Conservation (phyloP, 2,113 vertebrate genomes). For the Coreoperca whiteheadi region DNA sequence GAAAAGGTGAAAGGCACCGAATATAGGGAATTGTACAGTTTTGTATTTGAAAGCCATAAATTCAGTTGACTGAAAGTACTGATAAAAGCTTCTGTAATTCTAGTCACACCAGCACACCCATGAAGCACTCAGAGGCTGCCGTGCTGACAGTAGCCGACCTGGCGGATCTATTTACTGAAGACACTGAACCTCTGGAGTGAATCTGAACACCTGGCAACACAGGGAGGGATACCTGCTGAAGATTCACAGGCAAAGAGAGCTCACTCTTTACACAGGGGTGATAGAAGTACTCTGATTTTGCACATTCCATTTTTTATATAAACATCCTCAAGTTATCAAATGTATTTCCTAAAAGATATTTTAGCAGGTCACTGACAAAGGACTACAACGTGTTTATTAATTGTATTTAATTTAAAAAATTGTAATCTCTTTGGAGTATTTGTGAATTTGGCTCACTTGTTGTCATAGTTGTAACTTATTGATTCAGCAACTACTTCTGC, state of each 20-base stretch:
- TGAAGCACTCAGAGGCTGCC: slow-evolving; percentile 95
- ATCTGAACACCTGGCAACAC: not conserved
- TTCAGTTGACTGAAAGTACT: not conserved
- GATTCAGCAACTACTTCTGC: slow-evolving; percentile 4
- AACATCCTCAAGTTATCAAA: slow-evolving; percentile 5
- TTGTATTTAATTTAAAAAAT: slow-evolving; percentile 7
- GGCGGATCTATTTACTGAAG: slow-evolving; percentile 95
- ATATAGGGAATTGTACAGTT: not conserved
- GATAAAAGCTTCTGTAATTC: not conserved
- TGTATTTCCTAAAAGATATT: slow-evolving; percentile 39
- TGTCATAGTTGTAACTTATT: slow-evolving; percentile 23
- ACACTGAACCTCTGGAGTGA: slow-evolving; percentile 90
- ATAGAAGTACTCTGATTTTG: slow-evolving; percentile 41
- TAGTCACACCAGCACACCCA: slow-evolving; percentile 90
- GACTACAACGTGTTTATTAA: slow-evolving; percentile 21
- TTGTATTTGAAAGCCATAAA: not conserved
- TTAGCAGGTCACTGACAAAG: slow-evolving; percentile 20
- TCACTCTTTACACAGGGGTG: slow-evolving; percentile 3
- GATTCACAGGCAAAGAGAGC: not conserved
- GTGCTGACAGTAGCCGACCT: slow-evolving; percentile 95
- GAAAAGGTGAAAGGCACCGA: slow-evolving; percentile 85
- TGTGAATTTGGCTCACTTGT: slow-evolving; percentile 34
- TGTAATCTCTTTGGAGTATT: slow-evolving; percentile 43
- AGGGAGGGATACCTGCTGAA: not conserved
- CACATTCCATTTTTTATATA: slow-evolving; percentile 73